Evolutionary conservation across 2,888 invertebrate species (phyloP).

Genomic region (Trichogramma dendrolimi): DNA sequence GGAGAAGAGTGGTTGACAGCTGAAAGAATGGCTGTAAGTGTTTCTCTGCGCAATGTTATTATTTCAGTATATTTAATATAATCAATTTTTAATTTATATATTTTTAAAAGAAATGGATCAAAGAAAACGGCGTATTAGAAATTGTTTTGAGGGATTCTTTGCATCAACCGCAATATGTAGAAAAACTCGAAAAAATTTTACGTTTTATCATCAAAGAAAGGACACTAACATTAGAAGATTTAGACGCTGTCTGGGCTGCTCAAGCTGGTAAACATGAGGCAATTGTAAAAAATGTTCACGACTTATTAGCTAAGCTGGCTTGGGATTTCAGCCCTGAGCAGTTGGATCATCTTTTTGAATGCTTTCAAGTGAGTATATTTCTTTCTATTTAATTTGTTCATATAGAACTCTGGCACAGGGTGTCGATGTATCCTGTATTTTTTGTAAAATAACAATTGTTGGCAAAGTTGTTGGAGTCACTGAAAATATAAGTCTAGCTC

Average conservation of each 20-base stretch:
- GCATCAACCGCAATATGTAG: slow-evolving; percentile 97
- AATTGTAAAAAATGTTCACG: slow-evolving; percentile 96
- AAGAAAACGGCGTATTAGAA: slow-evolving; percentile 90
- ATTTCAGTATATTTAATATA: background rate
- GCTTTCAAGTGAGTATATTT: slow-evolving; percentile 72
- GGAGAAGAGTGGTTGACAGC: slow-evolving; percentile 91
- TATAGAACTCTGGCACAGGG: slow-evolving; percentile 15
- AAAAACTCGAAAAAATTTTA: slow-evolving; percentile 94
- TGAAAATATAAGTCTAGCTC: slow-evolving; percentile 5
- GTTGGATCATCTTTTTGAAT: slow-evolving; percentile 93
- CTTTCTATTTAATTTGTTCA: slow-evolving; percentile 13
- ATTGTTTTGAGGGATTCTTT: slow-evolving; percentile 92
- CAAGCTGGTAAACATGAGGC: slow-evolving; percentile 97
- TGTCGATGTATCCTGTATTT: slow-evolving; percentile 7
- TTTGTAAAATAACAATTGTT: background rate
- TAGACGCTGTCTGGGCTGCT: slow-evolving; percentile 95
- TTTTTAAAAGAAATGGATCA: slow-evolving; percentile 77
- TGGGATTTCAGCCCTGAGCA: slow-evolving; percentile 99
- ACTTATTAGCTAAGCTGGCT: slow-evolving; percentile 89
- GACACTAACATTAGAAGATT: slow-evolving; percentile 81
- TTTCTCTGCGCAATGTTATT: background rate
- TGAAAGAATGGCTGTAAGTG: slow-evolving; percentile 85
- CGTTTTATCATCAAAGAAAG: slow-evolving; percentile 94
- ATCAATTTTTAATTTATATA: slow-evolving; percentile 1
- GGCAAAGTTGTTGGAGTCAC: background rate